Base-by-base conservation (phyloP, 2,888 invertebrate genomes). In the Ceriagrion tenellum region DNA sequence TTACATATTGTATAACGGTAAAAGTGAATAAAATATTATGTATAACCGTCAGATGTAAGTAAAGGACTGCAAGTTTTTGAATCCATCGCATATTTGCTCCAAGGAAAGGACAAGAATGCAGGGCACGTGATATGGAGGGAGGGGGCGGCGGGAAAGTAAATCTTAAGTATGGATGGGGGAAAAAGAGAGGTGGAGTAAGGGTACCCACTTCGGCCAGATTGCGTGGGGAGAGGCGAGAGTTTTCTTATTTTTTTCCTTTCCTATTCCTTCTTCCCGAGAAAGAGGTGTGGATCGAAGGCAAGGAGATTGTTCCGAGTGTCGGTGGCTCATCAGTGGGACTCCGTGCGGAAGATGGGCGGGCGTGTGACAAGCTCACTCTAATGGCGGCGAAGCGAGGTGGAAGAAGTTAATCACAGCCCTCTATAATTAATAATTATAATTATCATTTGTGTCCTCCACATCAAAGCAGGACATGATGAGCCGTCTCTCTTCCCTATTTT, bases 241-340 rank as follows among this genome's bases (percentile, higher is more conserved):
- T 69, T 26, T 69, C 10, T 69, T 3, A 26, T 69, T 69, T 69
- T 23, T 4, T 69, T 59, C 20, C 59, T 16, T 16, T 59, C 18
- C 69, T 69, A 23, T 69, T 23, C 59, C 59, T 59, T 12, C 59
- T 20, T 18, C 13, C 35, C 59, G 40, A 91, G 20, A 23, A 30
- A 30, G 90, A 26, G 30, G n/a, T 47, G 90, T 56, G 30, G 56
- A 59, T 56, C 23, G 90, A 55, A 26, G 91, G 40, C 8, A n/a
- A n/a, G 93, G 69, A 93, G 69, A 69, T 10, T 8, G 91, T 47
- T 59, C 12, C 69, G 93, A 26, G 63, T 91, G 63, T 56, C 63
- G 91, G 56, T 1, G 91, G 35, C 16, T 20, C 47, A 47, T 74
- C 69, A 8, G 47, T 20, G 47, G n/a, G n/a, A 93, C 47, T 91